A percentile compares a stretch with the other conserved stretches of the same genome.
Evolutionary conservation across 2,888 invertebrate species (phyloP).

Genomic region (Lymantria monacha): DNA sequence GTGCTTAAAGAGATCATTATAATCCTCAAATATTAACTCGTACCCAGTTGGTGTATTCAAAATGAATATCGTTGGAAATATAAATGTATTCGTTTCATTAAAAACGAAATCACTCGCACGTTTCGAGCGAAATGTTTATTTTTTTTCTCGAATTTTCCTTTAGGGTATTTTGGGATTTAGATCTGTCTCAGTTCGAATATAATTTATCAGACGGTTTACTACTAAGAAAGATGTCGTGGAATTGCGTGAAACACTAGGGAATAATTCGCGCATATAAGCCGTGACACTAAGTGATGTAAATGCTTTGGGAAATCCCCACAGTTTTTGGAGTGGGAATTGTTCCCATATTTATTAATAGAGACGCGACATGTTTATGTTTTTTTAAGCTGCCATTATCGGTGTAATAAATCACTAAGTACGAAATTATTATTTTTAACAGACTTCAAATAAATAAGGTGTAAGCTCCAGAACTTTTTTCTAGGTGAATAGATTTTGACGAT

Average conservation of each 20-base stretch:
- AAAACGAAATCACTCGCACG: slow-evolving; percentile 24
- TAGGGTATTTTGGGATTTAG: slow-evolving; percentile 20
- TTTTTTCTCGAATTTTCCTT: slow-evolving; percentile 8
- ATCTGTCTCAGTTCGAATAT: slow-evolving; percentile 28
- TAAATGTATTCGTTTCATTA: slow-evolving; percentile 23
- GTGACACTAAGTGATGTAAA: slow-evolving; percentile 35
- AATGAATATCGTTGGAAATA: slow-evolving; percentile 22
- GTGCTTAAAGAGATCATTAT: slow-evolving; percentile 8
- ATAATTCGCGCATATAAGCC: slow-evolving; percentile 32
- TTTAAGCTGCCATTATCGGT: too few relatives aligned
- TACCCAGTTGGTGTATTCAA: slow-evolving; percentile 3
- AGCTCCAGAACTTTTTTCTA: too few relatives aligned
- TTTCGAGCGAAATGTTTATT: slow-evolving; percentile 18
- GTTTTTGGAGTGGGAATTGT: background rate
- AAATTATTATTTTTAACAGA: too few relatives aligned
- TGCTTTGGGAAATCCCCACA: slow-evolving; percentile 13
- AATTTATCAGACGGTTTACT: slow-evolving; percentile 35
- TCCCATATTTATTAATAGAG: background rate
- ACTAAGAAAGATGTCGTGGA: slow-evolving; percentile 29
- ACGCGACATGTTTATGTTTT: too few relatives aligned
- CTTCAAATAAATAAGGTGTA: too few relatives aligned
- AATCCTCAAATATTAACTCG: slow-evolving; percentile 19
- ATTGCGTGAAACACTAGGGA: slow-evolving; percentile 18
- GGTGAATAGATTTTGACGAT: too few relatives aligned
- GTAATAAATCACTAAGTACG: too few relatives aligned